These are phyloP conservation scores for Timandra comae DNA, from an alignment of 2,888 invertebrate species.

Conservation along the genomic window DNA sequence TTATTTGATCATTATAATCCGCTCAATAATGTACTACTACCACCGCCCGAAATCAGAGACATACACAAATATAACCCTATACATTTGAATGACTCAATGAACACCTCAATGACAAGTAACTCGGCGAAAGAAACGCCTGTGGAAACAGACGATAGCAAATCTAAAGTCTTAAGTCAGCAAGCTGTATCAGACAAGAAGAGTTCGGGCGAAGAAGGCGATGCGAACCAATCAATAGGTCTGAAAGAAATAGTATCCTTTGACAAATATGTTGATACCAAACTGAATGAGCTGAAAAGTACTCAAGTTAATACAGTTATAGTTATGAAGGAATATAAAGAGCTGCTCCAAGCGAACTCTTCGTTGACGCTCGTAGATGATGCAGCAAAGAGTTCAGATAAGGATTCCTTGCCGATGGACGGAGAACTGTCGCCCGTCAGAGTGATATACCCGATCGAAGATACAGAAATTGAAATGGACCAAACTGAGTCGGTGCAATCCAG, in stretches of 20 bases:
- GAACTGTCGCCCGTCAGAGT: constrained; percentile 32
- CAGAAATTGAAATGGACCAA: too few relatives aligned
- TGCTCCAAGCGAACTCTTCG: constrained; percentile 46
- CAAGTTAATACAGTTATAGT: constrained; percentile 52
- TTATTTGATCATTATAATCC: constrained; percentile 57
- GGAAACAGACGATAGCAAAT: too few relatives aligned
- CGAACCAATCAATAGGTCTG: constrained; percentile 1
- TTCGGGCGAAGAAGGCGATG: neutral
- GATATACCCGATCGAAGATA: constrained; percentile 28
- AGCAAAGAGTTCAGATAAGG: too few relatives aligned
- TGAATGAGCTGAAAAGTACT: constrained; percentile 27
- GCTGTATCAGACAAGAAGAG: constrained; percentile 9
- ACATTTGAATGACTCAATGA: too few relatives aligned
- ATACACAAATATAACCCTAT: constrained; percentile 44
- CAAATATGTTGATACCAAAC: constrained; percentile 14
- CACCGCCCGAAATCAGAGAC: constrained; percentile 25
- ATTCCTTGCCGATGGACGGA: too few relatives aligned
- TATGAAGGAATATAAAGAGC: constrained; percentile 51
- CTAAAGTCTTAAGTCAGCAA: too few relatives aligned
- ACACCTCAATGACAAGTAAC: too few relatives aligned
- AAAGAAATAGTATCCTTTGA: constrained; percentile 25
- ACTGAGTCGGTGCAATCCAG: too few relatives aligned
- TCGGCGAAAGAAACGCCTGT: too few relatives aligned
- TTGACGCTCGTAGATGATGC: constrained; percentile 56
- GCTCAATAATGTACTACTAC: constrained; percentile 50